Evolutionary conservation across 2,113 vertebrate species (phyloP).

Genomic region (Hyla sarda): DNA sequence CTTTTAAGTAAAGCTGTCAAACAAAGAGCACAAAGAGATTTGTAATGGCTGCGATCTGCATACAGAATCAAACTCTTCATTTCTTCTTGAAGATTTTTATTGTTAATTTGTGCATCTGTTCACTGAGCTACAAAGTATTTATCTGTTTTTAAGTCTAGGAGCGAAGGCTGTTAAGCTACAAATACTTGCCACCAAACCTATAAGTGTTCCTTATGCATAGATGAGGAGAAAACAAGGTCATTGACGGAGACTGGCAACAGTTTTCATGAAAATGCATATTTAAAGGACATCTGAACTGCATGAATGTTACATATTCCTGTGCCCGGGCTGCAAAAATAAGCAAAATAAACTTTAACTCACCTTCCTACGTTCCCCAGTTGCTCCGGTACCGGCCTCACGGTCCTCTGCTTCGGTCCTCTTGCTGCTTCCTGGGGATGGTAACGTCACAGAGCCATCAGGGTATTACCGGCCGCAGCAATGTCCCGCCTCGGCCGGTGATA

Average conservation of each 20-base stretch:
- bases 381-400: too few species aligned
- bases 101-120: slow-evolving; percentile 32
- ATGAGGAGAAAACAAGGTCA: neutral
- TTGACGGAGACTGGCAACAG: neutral
- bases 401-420: too few species aligned
- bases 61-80: slow-evolving; percentile 22
- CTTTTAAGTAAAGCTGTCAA: slow-evolving; percentile 62
- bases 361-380: too few species aligned
- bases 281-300: too few species aligned
- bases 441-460: too few species aligned
- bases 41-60: slow-evolving; percentile 42
- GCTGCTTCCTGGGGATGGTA: too few species aligned
- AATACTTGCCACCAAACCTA: neutral
- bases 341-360: too few species aligned
- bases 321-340: too few species aligned
- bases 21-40: slow-evolving; percentile 59
- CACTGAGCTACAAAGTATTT: slow-evolving; percentile 34
- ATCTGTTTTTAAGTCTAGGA: neutral
- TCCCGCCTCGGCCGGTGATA: too few species aligned
- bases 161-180: neutral
- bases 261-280: too few species aligned
- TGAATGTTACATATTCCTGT: too few species aligned
- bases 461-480: too few species aligned
- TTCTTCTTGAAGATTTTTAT: slow-evolving; percentile 3
- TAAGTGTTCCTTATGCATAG: neutral